Evolutionary conservation across 2,797 vertebrate genomes (phyloP).

Genomic region (Catamblyrhynchus diadema): DNA sequence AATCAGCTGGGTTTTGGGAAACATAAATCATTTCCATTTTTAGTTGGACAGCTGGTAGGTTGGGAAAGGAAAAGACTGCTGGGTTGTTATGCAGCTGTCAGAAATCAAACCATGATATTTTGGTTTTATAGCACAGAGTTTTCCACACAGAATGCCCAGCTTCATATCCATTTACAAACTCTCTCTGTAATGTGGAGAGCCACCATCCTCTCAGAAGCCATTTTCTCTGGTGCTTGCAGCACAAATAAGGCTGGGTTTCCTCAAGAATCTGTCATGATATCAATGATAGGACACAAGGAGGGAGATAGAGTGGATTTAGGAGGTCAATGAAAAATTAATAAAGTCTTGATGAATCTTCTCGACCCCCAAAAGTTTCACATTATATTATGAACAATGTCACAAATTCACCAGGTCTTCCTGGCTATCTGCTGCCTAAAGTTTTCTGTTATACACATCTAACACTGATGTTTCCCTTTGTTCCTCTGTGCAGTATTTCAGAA

Average conservation of each 20-base stretch:
- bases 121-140: background rate
- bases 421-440: background rate
- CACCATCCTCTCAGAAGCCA: background rate
- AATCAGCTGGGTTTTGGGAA: background rate
- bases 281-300: background rate
- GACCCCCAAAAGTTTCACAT: background rate
- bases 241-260: background rate
- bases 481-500: background rate
- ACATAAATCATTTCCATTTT: conserved; percentile 16
- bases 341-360: background rate
- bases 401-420: background rate
- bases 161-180: background rate
- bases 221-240: background rate
- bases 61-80: background rate
- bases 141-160: background rate
- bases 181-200: background rate
- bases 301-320: background rate
- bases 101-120: background rate
- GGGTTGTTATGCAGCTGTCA: conserved; percentile 2
- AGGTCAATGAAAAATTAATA: background rate
- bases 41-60: background rate
- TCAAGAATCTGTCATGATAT: background rate
- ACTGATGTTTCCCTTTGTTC: background rate
- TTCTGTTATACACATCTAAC: background rate
- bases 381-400: background rate